phyloP scores from a whole-genome alignment of 2,797 vertebrate genomes.

The Diglossa cyanea region DNA sequence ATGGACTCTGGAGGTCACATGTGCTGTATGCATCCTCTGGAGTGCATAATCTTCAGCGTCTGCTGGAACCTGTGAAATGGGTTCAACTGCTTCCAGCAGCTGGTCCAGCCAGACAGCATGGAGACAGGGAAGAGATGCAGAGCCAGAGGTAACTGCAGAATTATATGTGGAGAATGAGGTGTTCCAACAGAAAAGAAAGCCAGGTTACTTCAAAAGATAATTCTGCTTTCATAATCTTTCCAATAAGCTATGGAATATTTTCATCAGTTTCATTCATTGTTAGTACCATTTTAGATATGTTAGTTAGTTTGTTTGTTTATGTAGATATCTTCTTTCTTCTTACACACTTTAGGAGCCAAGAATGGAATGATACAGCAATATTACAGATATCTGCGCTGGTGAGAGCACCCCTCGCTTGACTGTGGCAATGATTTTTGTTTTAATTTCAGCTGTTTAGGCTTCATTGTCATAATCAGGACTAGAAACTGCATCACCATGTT shows the following conservation, averaged over 20 bases:
- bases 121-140: accelerated
- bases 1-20: neutral
- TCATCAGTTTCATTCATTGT: neutral
- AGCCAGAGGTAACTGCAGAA: neutral
- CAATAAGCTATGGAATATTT: neutral
- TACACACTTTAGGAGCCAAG: neutral
- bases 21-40: neutral
- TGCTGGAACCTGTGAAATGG: neutral
- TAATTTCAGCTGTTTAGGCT: neutral
- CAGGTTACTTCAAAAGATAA: neutral
- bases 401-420: neutral
- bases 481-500: neutral
- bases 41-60: accelerated
- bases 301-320: neutral
- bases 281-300: neutral
- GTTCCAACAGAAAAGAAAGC: neutral
- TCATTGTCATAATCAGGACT: neutral
- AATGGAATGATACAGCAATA: neutral
- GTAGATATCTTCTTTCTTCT: neutral
- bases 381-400: neutral
- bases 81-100: neutral
- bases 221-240: neutral
- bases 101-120: neutral
- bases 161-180: neutral
- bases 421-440: neutral